These are phyloP conservation scores for Stenoptilia bipunctidactyla DNA, from an alignment of 2,888 invertebrate genomes.

Conservation along the genomic window DNA sequence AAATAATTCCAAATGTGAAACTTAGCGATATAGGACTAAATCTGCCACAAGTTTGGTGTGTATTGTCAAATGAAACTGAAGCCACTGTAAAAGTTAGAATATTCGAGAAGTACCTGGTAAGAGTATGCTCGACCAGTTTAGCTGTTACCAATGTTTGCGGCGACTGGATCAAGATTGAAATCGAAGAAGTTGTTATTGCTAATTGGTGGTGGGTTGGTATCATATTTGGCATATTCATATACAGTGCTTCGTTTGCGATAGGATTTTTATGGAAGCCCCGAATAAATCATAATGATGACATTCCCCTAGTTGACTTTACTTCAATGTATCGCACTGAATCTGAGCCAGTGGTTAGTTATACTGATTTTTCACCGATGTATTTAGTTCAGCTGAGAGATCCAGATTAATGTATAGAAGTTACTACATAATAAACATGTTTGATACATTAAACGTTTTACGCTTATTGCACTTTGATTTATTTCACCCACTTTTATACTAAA, in stretches of 20 bases:
- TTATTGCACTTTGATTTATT: no score
- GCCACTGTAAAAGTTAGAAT: slow-evolving; percentile 20
- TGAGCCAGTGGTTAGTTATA: not conserved
- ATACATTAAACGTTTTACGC: no score
- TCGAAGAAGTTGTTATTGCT: not conserved
- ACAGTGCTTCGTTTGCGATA: slow-evolving; percentile 23
- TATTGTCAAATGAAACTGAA: slow-evolving; percentile 21
- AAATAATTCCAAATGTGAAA: slow-evolving; percentile 32
- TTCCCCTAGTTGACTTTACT: slow-evolving; percentile 31
- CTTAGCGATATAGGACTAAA: slow-evolving; percentile 28
- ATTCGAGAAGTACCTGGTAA: slow-evolving; percentile 26
- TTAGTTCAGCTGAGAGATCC: not conserved
- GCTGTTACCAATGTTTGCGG: slow-evolving; percentile 27
- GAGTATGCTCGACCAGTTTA: slow-evolving; percentile 30
- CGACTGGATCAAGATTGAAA: slow-evolving; percentile 17
- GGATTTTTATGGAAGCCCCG: slow-evolving; percentile 24
- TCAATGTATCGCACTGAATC: not conserved
- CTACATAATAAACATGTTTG: no score
- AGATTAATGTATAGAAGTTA: not conserved
- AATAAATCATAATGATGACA: slow-evolving; percentile 23
- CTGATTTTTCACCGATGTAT: not conserved
- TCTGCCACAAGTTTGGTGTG: slow-evolving; percentile 18
- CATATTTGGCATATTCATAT: slow-evolving; percentile 32
- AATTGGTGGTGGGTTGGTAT: slow-evolving; percentile 32
- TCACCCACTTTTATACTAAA: no score